These are phyloP conservation scores for Iguana delicatissima DNA, from an alignment of 2,797 vertebrate species.

Conservation along the genomic window DNA sequence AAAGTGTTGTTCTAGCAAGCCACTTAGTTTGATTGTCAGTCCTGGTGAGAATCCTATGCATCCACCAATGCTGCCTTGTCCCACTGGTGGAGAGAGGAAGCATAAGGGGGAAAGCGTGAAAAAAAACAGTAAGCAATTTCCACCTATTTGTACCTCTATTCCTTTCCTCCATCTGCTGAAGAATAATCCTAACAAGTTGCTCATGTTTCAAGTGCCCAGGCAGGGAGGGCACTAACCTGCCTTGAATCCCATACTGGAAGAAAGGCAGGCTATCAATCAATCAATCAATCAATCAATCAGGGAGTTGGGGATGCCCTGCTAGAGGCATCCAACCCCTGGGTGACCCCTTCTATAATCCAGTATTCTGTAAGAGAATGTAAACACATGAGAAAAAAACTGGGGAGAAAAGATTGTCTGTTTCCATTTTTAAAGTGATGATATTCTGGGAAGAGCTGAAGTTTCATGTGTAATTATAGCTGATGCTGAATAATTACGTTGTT, in stretches of 20 bases:
- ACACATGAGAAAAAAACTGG: background rate
- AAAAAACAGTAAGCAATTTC: background rate
- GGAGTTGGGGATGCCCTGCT: too few species aligned
- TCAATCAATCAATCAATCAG: too few species aligned
- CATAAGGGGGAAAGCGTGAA: fast-evolving
- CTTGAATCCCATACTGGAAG: too few species aligned
- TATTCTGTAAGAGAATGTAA: background rate
- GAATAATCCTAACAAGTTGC: background rate
- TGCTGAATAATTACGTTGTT: slow-evolving; percentile 18
- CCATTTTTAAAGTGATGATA: background rate
- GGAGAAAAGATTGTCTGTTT: background rate
- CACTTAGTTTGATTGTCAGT: background rate
- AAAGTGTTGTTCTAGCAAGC: background rate
- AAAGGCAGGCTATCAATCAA: too few species aligned
- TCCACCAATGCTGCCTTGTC: background rate
- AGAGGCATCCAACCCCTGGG: background rate
- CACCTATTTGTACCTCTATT: background rate
- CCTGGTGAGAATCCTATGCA: background rate
- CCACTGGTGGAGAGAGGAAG: too few species aligned
- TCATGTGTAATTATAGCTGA: background rate
- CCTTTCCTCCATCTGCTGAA: background rate
- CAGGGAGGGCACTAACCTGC: too few species aligned
- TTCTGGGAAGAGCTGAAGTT: background rate
- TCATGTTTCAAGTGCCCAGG: too few species aligned
- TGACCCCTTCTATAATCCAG: background rate